Evolutionary conservation across 35 echinoderm and acorn worm species (phyloP).

Genomic region (Anneissia japonica): DNA sequence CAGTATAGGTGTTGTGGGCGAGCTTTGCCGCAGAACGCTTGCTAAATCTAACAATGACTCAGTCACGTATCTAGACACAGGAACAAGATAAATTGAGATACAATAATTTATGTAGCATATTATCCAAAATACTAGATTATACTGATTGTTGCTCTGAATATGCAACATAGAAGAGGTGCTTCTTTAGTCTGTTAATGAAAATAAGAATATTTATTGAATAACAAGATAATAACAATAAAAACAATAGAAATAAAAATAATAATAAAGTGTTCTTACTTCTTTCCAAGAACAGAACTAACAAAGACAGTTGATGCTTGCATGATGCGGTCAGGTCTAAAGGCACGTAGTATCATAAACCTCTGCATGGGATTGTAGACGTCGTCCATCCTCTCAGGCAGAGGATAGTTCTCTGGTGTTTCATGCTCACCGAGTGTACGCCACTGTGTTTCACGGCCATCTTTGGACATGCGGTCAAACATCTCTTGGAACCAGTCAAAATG

Average conservation of each 20-base stretch:
- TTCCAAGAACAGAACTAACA: conserved; percentile 69
- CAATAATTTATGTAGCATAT: no score
- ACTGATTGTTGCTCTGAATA: no score
- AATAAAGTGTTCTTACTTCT: conserved; percentile 55
- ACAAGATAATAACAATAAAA: no score
- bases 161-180: no score
- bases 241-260: no score
- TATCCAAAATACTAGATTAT: no score
- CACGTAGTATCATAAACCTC: conserved; percentile 77
- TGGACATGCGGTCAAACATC: conserved; percentile 99
- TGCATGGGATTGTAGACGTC: conserved; percentile 82
- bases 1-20: conserved; percentile 65
- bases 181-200: background rate
- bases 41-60: conserved; percentile 58
- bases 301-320: conserved; percentile 75
- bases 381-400: conserved; percentile 96
- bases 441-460: conserved; percentile 92
- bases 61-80: conserved; percentile 48
- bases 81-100: no score
- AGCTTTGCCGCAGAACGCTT: conserved; percentile 47
- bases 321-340: conserved; percentile 74
- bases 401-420: conserved; percentile 62
- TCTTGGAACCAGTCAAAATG: conserved; percentile 99
- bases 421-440: conserved; percentile 92
- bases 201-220: no score